Evolutionary conservation across 2,113 vertebrate genomes (phyloP).

Genomic region (Cololabis saira): DNA sequence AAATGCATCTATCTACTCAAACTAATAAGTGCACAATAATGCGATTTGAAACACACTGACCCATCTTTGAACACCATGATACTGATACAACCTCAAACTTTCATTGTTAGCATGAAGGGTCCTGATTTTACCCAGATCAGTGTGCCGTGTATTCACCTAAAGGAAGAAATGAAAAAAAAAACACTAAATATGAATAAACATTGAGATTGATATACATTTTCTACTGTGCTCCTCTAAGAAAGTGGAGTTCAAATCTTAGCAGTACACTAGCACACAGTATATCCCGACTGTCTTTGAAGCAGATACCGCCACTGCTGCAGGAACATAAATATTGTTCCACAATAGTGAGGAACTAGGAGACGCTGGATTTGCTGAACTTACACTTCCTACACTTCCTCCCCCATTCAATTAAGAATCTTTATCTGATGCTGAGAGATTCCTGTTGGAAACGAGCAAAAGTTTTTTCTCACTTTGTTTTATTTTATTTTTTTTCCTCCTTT

Average conservation of each 20-base stretch:
- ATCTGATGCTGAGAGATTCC: constrained; percentile 73
- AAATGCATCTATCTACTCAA: too few relatives aligned
- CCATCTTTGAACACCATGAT: too few relatives aligned
- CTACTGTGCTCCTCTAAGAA: not conserved
- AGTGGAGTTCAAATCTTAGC: constrained; percentile 2
- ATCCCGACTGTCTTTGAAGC: constrained; percentile 27
- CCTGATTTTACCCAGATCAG: too few relatives aligned
- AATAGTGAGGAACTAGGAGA: constrained; percentile 49
- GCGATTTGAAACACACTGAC: too few relatives aligned
- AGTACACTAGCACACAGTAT: not conserved
- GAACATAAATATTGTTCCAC: constrained; percentile 72
- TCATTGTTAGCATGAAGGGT: too few relatives aligned
- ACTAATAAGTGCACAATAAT: too few relatives aligned
- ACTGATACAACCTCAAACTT: too few relatives aligned
- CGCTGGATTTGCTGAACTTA: constrained; percentile 64
- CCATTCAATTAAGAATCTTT: constrained; percentile 78
- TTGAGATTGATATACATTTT: too few relatives aligned
- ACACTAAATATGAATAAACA: too few relatives aligned
- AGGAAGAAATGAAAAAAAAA: too few relatives aligned
- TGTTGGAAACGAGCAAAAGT: constrained; percentile 62
- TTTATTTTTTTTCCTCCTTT: constrained; percentile 7
- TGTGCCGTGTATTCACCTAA: too few relatives aligned
- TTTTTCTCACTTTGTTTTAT: constrained; percentile 57
- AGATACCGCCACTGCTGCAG: constrained; percentile 50
- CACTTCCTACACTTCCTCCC: constrained; percentile 80